Evolutionary conservation across 2,113 vertebrate species (phyloP), one percentile per base, ranked within the genome.

Genomic region (Dasyprocta punctata): DNA sequence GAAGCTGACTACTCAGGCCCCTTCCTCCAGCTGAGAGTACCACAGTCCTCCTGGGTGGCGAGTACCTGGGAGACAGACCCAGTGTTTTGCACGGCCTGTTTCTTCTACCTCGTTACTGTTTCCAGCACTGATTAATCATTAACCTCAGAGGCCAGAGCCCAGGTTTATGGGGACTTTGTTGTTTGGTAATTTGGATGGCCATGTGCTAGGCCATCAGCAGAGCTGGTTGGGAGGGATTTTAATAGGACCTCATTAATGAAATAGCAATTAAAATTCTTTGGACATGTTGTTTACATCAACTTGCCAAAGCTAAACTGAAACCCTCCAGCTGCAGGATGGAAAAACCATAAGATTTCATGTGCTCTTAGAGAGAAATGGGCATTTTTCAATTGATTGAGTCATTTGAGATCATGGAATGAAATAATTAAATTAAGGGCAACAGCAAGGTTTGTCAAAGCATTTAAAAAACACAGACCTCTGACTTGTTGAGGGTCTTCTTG

Each of bases 211-310:
- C 96, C 41, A 78, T 97, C 94, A 97, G 6, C 97, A 96, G 97
- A 97, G 97, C 98, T 95, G 89, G 86, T 98, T 98, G 98, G 97
- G 86, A 98, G 94, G 97, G 98, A 98, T 97, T 94, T 98, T 98
- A 99, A 99, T 99, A 97, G 96, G 96, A 97, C 95, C 94, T 98
- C 94, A 97, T 98, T 98, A 98, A 98, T 98, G 98, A 98, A 98
- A 98, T 95, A 96, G 98, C 97, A 98, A 98, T 99, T 98, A 98
- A 98, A 98, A 99, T 99, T 99, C 99, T 98, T 99, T 98, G 98
- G 65, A 92, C 90, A 0, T 98, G 97, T 97, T 98, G 98, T 98
- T 99, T 98, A 98, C 95, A 98, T 98, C 98, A 94, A 63, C 78
- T 67, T 89, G 90, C 90, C 95, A 92, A 89, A 94, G 60, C 88